These are phyloP conservation scores for Mus musculus DNA, from an alignment of 2,113 vertebrate genomes.

Conservation along the genomic window GRCm39 chr8:23955001-23955500, in stretches of 20 bases:
- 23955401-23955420: not conserved
- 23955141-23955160: not conserved
- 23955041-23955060: not conserved
- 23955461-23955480: not conserved
- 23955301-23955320: not conserved
- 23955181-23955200: not conserved
- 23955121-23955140: not conserved
- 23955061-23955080: not conserved
- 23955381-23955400: not conserved
- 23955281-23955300: not conserved
- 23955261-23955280: not conserved
- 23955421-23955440: not conserved
- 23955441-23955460: not conserved
- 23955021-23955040: not conserved
- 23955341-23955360: not conserved
- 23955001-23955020: not conserved
- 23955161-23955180: not conserved
- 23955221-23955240: not conserved
- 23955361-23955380: not conserved
- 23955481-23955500: not conserved
- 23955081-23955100: not conserved
- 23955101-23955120: not conserved
- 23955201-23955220: not conserved
- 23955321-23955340: not conserved
- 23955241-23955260: not conserved